These are phyloP conservation scores for Felis chaus DNA, from an alignment of 2,113 vertebrate species.

Conservation along the genomic window DNA sequence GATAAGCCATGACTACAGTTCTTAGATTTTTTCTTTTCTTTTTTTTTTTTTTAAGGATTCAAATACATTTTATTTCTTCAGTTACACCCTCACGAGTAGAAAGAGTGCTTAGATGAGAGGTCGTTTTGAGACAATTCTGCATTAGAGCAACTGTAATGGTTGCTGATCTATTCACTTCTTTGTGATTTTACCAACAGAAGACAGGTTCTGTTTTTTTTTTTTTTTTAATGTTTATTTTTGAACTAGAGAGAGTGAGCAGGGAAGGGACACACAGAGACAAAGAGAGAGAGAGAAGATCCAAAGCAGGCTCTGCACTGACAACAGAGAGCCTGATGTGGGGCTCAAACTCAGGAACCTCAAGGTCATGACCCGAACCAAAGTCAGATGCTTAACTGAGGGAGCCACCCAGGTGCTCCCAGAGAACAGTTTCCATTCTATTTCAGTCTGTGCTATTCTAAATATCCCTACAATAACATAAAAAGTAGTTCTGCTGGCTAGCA, in stretches of 20 bases:
- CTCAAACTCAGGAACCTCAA: too few relatives aligned
- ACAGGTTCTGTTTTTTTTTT: slow-evolving; percentile 86
- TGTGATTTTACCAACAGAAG: slow-evolving; percentile 90
- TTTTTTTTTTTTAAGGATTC: slow-evolving; percentile 30
- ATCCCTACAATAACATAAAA: neutral
- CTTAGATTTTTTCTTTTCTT: neutral
- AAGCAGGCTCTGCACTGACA: too few relatives aligned
- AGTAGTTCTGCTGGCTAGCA: neutral
- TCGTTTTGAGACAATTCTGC: slow-evolving; percentile 52
- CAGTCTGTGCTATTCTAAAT: slow-evolving; percentile 82
- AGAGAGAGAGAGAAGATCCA: too few relatives aligned
- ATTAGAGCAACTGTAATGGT: neutral
- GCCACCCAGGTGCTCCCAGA: slow-evolving; percentile 66
- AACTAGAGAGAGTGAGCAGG: too few relatives aligned
- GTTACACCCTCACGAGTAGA: slow-evolving; percentile 66
- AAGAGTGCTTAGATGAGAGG: neutral
- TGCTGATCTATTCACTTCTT: slow-evolving; percentile 86
- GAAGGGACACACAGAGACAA: too few relatives aligned
- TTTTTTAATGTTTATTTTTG: too few relatives aligned
- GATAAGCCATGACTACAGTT: neutral
- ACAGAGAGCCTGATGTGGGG: too few relatives aligned
- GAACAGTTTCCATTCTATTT: slow-evolving; percentile 90
- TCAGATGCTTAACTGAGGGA: too few relatives aligned
- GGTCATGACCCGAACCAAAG: too few relatives aligned
- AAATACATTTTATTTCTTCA: slow-evolving; percentile 82